Evolutionary conservation across 30 jellyfish, hydroid and myxozoan species (phyloP), one percentile per base, ranked within the genome.

Genomic region (Hydractinia echinata): DNA sequence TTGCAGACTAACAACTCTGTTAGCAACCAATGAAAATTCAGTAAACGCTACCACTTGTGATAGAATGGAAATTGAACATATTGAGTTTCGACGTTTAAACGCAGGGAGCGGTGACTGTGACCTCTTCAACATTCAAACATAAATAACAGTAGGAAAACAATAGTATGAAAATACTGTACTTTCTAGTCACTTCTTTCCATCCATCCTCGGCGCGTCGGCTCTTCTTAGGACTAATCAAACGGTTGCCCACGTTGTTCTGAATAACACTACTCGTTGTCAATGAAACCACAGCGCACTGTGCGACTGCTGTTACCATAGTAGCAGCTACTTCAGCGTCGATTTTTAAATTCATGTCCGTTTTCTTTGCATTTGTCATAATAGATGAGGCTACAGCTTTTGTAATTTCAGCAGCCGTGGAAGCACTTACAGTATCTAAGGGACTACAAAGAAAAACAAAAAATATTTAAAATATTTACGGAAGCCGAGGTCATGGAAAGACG

Each of bases 251-350:
- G 72, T 55, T 67, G 14, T 15, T 15, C 3, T n/a, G 11, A 15
- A 14, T 9, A 13, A 58, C 55, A 30, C 88, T 84, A 66, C 91
- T 77, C 6, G 85, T 55, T 8, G 81, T 79, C 54, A 88, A 77
- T 11, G 97, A 79, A n/a, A 91, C 95, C 44, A 86, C 83, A 6
- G 96, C 97, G 64, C 97, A 86, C 82, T 91, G 97, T 54, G 97
- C 97, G 50, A 95, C 96, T 20, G 97, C 97, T 48, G 97, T 85
- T 14, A 95, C 97, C 97, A 91, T 91, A 18, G 97, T 91, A 53
- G 95, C 97, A 49, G 96, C 97, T 21, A 91, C 97, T 73, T 91
- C 97, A 8, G 94, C 95, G 77, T 86, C 87, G 49, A 91, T 82
- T 8, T 85, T 67, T 15, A 89, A 62, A 58, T 53, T 78, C 30